A percentile compares a stretch with the other conserved stretches of the same genome.
phyloP scores from a whole-genome alignment of 2,797 vertebrate genomes.

The Lacerta viridis region DNA sequence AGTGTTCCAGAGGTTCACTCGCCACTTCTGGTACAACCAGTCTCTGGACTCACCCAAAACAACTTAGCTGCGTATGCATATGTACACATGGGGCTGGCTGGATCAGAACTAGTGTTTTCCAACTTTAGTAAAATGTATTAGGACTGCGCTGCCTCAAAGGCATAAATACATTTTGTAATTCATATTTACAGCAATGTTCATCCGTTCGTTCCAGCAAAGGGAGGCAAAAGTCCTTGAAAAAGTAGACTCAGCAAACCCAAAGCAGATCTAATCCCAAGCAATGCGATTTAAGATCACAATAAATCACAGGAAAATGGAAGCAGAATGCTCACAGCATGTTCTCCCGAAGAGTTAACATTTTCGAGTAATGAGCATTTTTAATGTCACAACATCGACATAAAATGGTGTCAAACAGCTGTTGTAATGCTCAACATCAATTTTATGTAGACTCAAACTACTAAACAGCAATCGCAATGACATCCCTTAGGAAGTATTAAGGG shows the following conservation, averaged over 20 bases:
- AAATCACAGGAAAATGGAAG: slow-evolving; percentile 68
- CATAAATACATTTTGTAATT: neutral
- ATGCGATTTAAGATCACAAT: slow-evolving; percentile 53
- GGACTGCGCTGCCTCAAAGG: neutral
- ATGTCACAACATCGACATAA: slow-evolving; percentile 74
- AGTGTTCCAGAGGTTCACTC: too few species aligned
- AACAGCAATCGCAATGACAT: slow-evolving; percentile 79
- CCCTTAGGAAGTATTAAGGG: slow-evolving; percentile 78
- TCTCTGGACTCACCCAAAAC: too few species aligned
- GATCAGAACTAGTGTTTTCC: neutral
- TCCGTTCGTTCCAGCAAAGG: slow-evolving; percentile 32
- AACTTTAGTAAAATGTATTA: too few species aligned
- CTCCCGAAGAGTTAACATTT: slow-evolving; percentile 67
- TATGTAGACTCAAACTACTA: slow-evolving; percentile 76
- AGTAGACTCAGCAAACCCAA: slow-evolving; percentile 45
- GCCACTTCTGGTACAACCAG: too few species aligned
- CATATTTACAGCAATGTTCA: neutral
- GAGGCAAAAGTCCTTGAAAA: slow-evolving; percentile 27
- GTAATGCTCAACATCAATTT: slow-evolving; percentile 78
- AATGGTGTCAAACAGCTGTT: slow-evolving; percentile 75
- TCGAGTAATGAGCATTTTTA: slow-evolving; percentile 66
- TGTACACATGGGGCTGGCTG: neutral
- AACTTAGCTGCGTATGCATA: too few species aligned
- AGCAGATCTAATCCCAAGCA: slow-evolving; percentile 62
- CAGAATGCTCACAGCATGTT: slow-evolving; percentile 57